Conservation (phyloP, 2,797 vertebrate genomes). For the Tachyglossus aculeatus region DNA sequence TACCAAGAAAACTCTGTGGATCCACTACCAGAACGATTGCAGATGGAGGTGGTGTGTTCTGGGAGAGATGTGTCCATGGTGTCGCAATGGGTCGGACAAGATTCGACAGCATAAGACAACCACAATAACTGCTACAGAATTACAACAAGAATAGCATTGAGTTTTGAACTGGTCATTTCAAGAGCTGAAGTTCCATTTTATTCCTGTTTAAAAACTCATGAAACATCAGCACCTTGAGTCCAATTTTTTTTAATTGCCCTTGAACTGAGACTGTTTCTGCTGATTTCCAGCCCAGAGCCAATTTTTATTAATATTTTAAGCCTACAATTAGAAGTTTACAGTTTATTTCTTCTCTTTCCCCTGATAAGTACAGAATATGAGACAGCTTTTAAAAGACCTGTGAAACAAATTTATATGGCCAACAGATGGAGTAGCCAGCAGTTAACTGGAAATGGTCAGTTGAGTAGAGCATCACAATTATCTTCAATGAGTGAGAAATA, state of each 20-base stretch:
- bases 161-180: slow-evolving; percentile 28
- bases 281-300: neutral
- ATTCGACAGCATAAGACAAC: no score
- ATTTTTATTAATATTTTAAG: slow-evolving; percentile 24
- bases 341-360: slow-evolving; percentile 15
- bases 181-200: slow-evolving; percentile 34
- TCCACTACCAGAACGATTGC: no score
- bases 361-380: slow-evolving; percentile 9
- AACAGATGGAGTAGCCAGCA: neutral
- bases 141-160: slow-evolving; percentile 13
- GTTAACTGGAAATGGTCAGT: neutral
- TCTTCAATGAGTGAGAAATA: no score
- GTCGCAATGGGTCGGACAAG: no score
- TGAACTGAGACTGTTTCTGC: slow-evolving; percentile 25
- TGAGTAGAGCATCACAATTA: no score
- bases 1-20: no score
- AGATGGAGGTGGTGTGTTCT: no score
- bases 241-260: neutral
- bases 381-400: neutral
- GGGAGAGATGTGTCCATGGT: no score
- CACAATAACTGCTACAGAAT: neutral
- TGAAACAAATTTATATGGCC: neutral
- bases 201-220: slow-evolving; percentile 22
- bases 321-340: slow-evolving; percentile 8
- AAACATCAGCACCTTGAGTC: slow-evolving; percentile 14